Percentiles rank a stretch among this genome's conserved stretches.
phyloP scores from a whole-genome alignment of 2,888 invertebrate species.

The Rotaria sp. region DNA sequence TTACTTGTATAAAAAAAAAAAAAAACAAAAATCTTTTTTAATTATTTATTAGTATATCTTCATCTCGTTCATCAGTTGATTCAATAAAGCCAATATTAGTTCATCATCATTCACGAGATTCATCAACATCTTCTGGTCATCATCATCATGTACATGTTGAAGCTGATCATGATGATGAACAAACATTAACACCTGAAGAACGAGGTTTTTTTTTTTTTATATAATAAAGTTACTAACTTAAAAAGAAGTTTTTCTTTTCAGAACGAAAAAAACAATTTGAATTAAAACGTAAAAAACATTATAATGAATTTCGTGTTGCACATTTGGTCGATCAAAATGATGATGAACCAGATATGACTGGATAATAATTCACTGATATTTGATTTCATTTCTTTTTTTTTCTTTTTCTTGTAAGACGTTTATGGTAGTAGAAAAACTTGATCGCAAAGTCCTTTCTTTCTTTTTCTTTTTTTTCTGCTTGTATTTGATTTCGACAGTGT shows the following conservation, averaged over 20 bases:
- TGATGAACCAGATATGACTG: neutral
- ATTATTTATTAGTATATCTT: neutral
- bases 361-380: neutral
- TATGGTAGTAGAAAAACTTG: neutral
- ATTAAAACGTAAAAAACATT: slow-evolving; percentile 25
- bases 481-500: neutral
- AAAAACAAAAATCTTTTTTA: neutral
- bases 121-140: neutral
- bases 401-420: neutral
- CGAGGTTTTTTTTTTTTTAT: neutral
- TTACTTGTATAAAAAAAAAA: neutral
- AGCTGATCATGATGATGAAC: neutral
- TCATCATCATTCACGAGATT: neutral
- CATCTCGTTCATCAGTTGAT: neutral
- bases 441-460: neutral
- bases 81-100: neutral
- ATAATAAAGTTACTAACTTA: too few relatives aligned
- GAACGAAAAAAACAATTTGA: slow-evolving; percentile 10
- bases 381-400: neutral
- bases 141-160: neutral
- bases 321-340: neutral
- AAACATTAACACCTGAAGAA: neutral
- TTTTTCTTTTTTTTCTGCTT: neutral
- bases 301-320: neutral
- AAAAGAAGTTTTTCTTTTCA: neutral